Conservation (phyloP, 1,140 invertebrate genomes). For the Grapholita molesta region DNA sequence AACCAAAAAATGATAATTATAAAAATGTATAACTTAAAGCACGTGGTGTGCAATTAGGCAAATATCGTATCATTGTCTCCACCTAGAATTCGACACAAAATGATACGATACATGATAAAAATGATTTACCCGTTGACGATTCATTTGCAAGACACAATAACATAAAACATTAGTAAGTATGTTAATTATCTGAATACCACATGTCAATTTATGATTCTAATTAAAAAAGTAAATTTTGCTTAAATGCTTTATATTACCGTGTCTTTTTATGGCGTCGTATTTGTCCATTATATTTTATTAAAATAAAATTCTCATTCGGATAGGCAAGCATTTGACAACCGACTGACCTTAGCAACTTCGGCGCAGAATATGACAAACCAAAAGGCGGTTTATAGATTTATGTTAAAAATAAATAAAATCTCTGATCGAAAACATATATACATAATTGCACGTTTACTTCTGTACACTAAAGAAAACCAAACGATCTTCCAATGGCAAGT, state of each 20-base stretch:
- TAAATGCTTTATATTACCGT: neutral
- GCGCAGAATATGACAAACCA: neutral
- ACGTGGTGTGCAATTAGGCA: neutral
- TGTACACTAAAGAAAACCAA: neutral
- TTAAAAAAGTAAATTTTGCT: neutral
- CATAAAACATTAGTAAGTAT: neutral
- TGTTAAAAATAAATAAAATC: neutral
- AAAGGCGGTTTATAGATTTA: neutral
- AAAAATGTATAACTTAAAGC: neutral
- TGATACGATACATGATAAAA: neutral
- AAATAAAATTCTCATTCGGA: neutral
- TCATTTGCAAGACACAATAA: neutral
- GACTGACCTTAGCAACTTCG: neutral
- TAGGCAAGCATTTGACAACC: neutral
- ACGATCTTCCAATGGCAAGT: neutral
- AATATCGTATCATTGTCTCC: neutral
- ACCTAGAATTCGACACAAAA: neutral
- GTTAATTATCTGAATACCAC: neutral
- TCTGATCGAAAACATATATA: neutral
- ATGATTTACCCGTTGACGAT: neutral
- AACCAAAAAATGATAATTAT: conserved; percentile 40
- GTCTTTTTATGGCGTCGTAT: neutral
- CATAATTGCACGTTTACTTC: neutral
- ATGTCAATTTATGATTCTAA: no score
- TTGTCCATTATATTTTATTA: neutral